phyloP scores from a whole-genome alignment of 2,888 invertebrate genomes.

The Hedya salicella region DNA sequence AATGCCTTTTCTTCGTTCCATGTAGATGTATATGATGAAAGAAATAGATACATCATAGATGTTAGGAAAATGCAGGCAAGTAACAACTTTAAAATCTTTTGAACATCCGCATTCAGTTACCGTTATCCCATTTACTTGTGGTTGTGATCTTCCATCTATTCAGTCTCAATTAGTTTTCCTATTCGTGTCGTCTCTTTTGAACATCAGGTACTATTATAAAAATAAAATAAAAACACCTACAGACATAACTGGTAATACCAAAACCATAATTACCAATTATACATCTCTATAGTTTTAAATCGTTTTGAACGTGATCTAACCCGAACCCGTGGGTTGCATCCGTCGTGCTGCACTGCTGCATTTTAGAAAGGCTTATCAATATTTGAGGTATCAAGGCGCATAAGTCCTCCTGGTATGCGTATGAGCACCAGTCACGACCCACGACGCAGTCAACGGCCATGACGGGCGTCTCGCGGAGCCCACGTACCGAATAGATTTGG shows the following conservation, averaged over 20 bases:
- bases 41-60: too few species aligned
- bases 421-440: conserved; percentile 41
- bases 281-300: conserved; percentile 16
- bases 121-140: too few species aligned
- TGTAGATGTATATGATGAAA: too few species aligned
- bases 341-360: neutral
- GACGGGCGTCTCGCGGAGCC: conserved; percentile 28
- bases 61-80: too few species aligned
- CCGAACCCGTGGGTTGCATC: conserved; percentile 40
- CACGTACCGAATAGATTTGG: conserved; percentile 39
- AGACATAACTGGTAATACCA: neutral
- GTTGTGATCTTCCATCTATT: too few species aligned
- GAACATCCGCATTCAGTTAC: too few species aligned
- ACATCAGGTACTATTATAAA: too few species aligned
- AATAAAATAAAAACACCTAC: too few species aligned
- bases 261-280: conserved; percentile 5
- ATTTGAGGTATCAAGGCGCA: neutral
- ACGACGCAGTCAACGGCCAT: conserved; percentile 41
- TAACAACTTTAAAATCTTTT: too few species aligned
- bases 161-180: too few species aligned
- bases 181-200: too few species aligned
- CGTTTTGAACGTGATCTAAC: conserved; percentile 32
- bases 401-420: conserved; percentile 22
- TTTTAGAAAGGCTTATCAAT: neutral
- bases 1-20: too few species aligned